Conservation (phyloP, 2,888 invertebrate genomes). For the Philopedon plagiatum region DNA sequence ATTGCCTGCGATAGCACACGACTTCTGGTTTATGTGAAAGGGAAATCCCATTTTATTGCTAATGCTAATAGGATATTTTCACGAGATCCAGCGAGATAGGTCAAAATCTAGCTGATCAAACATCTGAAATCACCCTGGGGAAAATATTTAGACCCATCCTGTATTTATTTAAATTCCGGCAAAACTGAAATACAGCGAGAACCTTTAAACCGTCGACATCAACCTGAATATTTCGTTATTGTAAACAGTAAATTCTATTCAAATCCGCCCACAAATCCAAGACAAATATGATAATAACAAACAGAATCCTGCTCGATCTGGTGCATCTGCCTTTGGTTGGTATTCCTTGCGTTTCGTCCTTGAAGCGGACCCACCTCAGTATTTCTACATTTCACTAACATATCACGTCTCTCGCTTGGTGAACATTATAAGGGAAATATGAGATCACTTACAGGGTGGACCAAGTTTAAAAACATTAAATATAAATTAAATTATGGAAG, state of each 20-base stretch:
- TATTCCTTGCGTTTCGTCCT: slow-evolving; percentile 34
- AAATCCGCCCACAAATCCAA: slow-evolving; percentile 29
- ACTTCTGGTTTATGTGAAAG: too few relatives aligned
- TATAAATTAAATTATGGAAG: too few relatives aligned
- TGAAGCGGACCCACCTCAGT: slow-evolving; percentile 41
- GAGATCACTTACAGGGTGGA: slow-evolving; percentile 40
- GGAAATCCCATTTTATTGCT: too few relatives aligned
- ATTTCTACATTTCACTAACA: slow-evolving; percentile 49
- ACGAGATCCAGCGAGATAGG: too few relatives aligned
- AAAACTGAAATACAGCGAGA: slow-evolving; percentile 11
- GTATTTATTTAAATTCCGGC: slow-evolving; percentile 4
- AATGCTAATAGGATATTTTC: too few relatives aligned
- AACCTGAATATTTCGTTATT: slow-evolving; percentile 14
- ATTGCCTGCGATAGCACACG: too few relatives aligned
- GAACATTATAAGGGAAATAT: slow-evolving; percentile 30
- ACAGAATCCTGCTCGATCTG: slow-evolving; percentile 30
- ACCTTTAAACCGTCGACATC: background rate
- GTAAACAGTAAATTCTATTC: slow-evolving; percentile 20
- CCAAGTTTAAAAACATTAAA: background rate
- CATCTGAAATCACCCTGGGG: too few relatives aligned
- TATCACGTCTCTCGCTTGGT: slow-evolving; percentile 44
- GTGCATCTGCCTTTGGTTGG: slow-evolving; percentile 40
- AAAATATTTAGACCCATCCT: background rate
- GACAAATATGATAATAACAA: slow-evolving; percentile 30
- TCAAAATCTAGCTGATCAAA: too few relatives aligned